Evolutionary conservation across 2,113 vertebrate genomes (phyloP).

Genomic region (Tachuris rubrigastra): DNA sequence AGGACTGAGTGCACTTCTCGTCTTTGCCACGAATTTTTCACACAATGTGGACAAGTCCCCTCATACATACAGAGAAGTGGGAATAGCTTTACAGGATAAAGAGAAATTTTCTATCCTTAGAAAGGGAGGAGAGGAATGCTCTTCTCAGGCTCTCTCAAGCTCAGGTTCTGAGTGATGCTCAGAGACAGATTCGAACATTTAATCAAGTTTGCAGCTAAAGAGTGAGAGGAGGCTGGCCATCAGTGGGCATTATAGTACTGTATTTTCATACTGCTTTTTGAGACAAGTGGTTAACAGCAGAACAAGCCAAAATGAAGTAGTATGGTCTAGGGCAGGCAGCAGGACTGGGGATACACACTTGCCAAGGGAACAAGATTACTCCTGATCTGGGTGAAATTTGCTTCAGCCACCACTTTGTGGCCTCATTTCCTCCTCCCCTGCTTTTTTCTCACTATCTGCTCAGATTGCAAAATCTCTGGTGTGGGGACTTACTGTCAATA

Average conservation of each 20-base stretch:
- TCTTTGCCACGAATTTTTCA: not conserved
- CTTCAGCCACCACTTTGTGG: not conserved
- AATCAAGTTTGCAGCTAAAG: not conserved
- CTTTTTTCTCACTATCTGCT: not conserved
- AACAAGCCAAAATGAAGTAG: not conserved
- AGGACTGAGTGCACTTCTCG: not conserved
- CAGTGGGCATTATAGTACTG: not conserved
- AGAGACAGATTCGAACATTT: not conserved
- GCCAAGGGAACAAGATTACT: not conserved
- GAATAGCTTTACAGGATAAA: not conserved
- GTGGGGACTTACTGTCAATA: not conserved
- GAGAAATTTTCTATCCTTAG: not conserved
- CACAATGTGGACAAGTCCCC: accelerated
- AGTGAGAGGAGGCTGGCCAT: not conserved
- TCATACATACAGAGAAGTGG: not conserved
- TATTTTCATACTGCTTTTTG: not conserved
- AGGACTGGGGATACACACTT: not conserved
- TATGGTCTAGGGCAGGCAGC: not conserved
- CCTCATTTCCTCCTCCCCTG: not conserved
- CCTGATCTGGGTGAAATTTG: not conserved
- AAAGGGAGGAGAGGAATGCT: not conserved
- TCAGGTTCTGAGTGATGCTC: not conserved
- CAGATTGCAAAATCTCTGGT: not conserved
- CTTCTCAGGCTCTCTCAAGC: not conserved
- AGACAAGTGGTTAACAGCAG: not conserved